Evolutionary conservation across 2,888 invertebrate species (phyloP).

Genomic region (Ceraclea dissimilis): DNA sequence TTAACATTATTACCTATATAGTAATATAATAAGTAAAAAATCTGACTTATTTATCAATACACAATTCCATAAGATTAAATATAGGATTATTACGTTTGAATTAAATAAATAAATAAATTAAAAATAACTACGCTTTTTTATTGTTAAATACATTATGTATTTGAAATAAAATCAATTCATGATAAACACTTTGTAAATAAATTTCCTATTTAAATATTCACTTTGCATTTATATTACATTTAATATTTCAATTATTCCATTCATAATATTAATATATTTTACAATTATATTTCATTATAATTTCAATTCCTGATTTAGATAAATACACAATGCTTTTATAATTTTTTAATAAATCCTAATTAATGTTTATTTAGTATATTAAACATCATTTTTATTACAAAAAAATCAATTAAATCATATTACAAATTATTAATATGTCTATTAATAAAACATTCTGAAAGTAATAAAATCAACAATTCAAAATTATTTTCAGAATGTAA

Average conservation of each 20-base stretch:
- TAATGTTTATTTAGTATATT: too few relatives aligned
- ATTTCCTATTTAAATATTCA: not conserved
- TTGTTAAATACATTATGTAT: too few relatives aligned
- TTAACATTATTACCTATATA: not conserved
- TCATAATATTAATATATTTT: constrained; percentile 10
- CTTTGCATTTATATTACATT: too few relatives aligned
- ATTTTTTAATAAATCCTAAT: too few relatives aligned
- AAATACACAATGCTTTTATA: constrained; percentile 17
- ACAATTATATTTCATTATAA: constrained; percentile 14
- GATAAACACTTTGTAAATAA: constrained; percentile 9
- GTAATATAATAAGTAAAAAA: constrained; percentile 3
- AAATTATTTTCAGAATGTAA: too few relatives aligned
- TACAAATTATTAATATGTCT: too few relatives aligned
- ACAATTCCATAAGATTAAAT: constrained; percentile 6
- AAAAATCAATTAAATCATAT: too few relatives aligned
- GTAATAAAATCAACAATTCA: too few relatives aligned
- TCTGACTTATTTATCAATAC: constrained; percentile 5
- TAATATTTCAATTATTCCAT: constrained; percentile 7
- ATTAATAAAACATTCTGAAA: too few relatives aligned
- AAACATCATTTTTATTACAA: too few relatives aligned
- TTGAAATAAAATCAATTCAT: not conserved
- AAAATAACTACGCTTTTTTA: not conserved
- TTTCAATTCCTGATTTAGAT: constrained; percentile 26
- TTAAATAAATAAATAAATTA: constrained; percentile 9
- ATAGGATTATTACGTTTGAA: constrained; percentile 4